Percentiles rank a stretch among this genome's conserved stretches.
Conservation (phyloP, 2,888 invertebrate species). For the Ischnura elegans region DNA sequence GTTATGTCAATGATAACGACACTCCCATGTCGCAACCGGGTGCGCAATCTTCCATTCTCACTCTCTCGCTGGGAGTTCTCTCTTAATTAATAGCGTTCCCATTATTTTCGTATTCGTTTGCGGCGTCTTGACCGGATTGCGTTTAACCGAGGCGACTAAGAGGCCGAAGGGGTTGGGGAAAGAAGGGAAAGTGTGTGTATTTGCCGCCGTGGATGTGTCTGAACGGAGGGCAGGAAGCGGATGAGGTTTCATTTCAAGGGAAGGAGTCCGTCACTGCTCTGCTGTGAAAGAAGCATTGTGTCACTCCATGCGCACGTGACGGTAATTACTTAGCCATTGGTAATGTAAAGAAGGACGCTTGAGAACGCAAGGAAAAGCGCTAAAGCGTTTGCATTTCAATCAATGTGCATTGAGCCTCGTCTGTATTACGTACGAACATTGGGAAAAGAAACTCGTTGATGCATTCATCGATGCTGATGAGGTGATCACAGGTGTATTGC, state of each 20-base stretch:
- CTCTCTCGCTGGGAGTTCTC: neutral
- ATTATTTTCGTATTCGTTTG: conserved; percentile 55
- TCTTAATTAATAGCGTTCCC: conserved; percentile 63
- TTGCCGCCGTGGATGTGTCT: conserved; percentile 45
- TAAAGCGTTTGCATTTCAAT: neutral
- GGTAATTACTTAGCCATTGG: conserved; percentile 5
- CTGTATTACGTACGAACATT: neutral
- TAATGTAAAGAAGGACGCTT: neutral
- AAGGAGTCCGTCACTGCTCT: conserved; percentile 20
- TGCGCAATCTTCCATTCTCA: conserved; percentile 44
- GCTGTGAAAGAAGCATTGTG: conserved; percentile 21
- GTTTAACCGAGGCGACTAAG: conserved; percentile 66
- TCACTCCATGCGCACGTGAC: neutral
- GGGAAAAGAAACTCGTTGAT: too few species aligned
- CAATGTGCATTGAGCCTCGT: neutral
- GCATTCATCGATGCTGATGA: too few species aligned
- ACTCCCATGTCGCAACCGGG: conserved; percentile 13
- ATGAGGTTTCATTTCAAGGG: conserved; percentile 56
- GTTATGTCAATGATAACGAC: conserved; percentile 11
- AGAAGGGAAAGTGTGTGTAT: conserved; percentile 46
- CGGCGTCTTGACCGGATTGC: conserved; percentile 60
- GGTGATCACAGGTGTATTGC: too few species aligned
- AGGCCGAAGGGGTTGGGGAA: too few species aligned
- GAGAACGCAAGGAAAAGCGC: neutral
- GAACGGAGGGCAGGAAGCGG: conserved; percentile 49